These are phyloP conservation scores for Bombus balteatus DNA, from an alignment of 1,140 invertebrate species.

Conservation along the genomic window DNA sequence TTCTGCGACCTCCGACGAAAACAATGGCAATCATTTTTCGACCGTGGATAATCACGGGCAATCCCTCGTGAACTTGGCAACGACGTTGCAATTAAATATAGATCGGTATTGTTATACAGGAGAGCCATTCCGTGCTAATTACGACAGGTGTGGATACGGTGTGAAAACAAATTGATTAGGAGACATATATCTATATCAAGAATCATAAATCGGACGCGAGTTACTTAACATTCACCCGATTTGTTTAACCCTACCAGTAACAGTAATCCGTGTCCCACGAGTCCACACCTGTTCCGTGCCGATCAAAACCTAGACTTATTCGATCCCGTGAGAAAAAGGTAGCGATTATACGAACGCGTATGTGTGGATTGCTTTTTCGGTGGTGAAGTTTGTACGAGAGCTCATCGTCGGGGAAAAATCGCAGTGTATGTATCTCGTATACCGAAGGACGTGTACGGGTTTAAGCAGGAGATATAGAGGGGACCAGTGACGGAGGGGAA, in stretches of 20 bases:
- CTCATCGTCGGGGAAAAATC: constrained; percentile 49
- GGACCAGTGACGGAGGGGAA: background rate
- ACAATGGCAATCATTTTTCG: background rate
- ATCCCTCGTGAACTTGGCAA: background rate
- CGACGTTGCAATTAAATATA: background rate
- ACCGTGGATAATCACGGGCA: background rate
- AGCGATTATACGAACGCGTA: background rate
- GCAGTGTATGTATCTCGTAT: constrained; percentile 36
- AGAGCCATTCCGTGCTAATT: background rate
- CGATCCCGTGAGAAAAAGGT: constrained; percentile 23
- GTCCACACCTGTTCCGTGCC: constrained; percentile 18
- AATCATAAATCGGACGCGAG: background rate
- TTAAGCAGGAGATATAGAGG: constrained; percentile 51
- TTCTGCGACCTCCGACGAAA: background rate
- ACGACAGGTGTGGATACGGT: background rate
- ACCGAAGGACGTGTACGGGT: constrained; percentile 62
- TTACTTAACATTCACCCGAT: constrained; percentile 17
- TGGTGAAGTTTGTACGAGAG: background rate
- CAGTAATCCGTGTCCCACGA: background rate
- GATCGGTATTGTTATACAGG: background rate
- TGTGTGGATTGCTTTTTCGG: background rate
- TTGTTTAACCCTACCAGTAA: background rate
- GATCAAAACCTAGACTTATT: background rate
- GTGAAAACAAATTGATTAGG: background rate
- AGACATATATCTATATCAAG: background rate